Percentiles rank a stretch among this genome's conserved stretches.
Conservation (phyloP, 1,140 invertebrate genomes). For the Heterodera carotae region DNA sequence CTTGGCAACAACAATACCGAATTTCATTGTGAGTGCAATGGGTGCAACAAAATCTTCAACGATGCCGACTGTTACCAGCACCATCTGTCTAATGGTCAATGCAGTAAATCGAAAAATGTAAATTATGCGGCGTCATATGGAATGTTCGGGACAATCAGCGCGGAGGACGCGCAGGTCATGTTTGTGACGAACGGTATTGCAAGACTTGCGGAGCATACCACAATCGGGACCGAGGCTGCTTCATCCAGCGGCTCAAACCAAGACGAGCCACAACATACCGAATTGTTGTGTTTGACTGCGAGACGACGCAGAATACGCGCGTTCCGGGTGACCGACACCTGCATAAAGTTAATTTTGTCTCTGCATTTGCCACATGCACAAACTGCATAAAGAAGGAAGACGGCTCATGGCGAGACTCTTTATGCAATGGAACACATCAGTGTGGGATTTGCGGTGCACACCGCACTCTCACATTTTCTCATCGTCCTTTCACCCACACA, state of each 20-base stretch:
- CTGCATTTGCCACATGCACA: conserved; percentile 1
- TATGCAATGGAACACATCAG: background rate
- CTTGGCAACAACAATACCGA: background rate
- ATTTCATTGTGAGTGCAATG: background rate
- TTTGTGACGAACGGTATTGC: too few species aligned
- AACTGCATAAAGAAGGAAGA: too few species aligned
- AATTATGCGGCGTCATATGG: conserved; percentile 7
- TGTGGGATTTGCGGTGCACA: too few species aligned
- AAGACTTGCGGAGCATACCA: too few species aligned
- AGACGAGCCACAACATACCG: too few species aligned
- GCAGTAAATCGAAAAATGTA: background rate
- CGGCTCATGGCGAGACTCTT: background rate
- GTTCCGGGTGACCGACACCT: background rate
- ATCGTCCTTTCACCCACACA: background rate
- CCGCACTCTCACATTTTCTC: too few species aligned
- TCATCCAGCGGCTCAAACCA: background rate
- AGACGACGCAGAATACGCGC: too few species aligned
- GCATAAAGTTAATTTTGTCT: background rate
- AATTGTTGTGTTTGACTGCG: too few species aligned
- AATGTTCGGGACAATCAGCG: too few species aligned
- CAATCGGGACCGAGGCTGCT: conserved; percentile 10
- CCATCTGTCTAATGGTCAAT: background rate
- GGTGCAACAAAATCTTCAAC: background rate
- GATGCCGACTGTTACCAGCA: conserved; percentile 8
- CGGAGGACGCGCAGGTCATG: background rate